phyloP scores from a whole-genome alignment of 2,797 vertebrate species.

The Eulemur albifrons region DNA sequence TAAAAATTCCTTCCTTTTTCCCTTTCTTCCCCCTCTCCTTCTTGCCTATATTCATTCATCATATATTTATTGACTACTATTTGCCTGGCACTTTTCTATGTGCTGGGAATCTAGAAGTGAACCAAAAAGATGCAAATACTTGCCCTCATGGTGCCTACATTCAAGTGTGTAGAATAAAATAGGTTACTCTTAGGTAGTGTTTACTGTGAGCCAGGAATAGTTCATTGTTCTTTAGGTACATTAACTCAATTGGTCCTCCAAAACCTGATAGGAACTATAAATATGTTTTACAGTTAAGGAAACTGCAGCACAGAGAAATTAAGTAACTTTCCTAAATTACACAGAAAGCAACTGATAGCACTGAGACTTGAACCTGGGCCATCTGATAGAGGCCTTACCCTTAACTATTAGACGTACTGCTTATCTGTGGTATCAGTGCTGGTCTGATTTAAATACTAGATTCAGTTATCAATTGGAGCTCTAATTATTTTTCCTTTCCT shows the following conservation, averaged over 20 bases:
- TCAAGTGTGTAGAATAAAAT: not conserved
- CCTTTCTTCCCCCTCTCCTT: not conserved
- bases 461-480: not conserved
- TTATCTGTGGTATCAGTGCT: not conserved
- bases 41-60: not conserved
- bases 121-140: not conserved
- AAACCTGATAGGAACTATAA: not conserved
- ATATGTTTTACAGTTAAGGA: not conserved
- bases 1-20: not conserved
- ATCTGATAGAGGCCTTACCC: not conserved
- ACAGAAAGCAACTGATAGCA: not conserved
- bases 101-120: not conserved
- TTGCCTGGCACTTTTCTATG: not conserved
- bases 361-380: not conserved
- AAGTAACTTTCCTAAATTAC: not conserved
- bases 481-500: not conserved
- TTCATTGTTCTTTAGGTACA: not conserved
- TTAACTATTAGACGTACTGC: not conserved
- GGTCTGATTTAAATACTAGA: not conserved
- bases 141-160: not conserved
- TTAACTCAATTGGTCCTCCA: not conserved
- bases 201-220: not conserved
- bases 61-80: not conserved
- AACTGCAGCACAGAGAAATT: not conserved
- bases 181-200: not conserved